Evolutionary conservation across 1,140 invertebrate genomes (phyloP).

Genomic region (Apis cerana): DNA sequence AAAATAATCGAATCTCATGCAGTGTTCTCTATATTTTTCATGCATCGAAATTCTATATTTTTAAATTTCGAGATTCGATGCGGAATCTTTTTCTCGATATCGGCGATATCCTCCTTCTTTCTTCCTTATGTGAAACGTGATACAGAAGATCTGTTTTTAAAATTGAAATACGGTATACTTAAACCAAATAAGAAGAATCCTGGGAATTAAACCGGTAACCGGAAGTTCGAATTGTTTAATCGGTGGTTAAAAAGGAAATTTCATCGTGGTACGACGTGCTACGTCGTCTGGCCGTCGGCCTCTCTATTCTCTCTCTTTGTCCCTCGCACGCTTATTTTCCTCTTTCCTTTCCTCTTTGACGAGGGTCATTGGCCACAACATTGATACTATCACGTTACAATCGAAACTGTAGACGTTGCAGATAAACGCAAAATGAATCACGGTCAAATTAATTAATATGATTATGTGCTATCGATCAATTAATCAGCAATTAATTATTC

Average conservation of each 20-base stretch:
- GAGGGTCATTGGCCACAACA: slow-evolving; percentile 42
- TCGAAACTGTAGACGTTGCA: background rate
- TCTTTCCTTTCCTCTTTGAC: background rate
- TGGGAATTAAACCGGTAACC: slow-evolving; percentile 7
- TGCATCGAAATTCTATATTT: too few relatives aligned
- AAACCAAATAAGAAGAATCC: slow-evolving; percentile 1
- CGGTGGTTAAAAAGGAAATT: slow-evolving; percentile 39
- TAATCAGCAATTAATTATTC: too few relatives aligned
- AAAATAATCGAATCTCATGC: too few relatives aligned
- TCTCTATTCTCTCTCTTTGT: background rate
- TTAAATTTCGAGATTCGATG: too few relatives aligned
- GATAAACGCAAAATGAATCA: background rate
- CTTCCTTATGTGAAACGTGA: background rate
- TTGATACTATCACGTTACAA: slow-evolving; percentile 12
- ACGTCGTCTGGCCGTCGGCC: background rate
- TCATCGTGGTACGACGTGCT: slow-evolving; percentile 7
- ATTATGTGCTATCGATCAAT: too few relatives aligned
- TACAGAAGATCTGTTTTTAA: background rate
- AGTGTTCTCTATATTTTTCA: too few relatives aligned
- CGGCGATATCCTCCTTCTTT: too few relatives aligned
- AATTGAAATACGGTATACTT: background rate
- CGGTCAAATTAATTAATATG: background rate
- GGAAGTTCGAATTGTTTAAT: slow-evolving; percentile 29
- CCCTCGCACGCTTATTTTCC: background rate
- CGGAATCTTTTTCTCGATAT: too few relatives aligned